A percentile compares a stretch with the other conserved stretches of the same genome.
Conservation (phyloP, 2,888 invertebrate genomes). For the Tinea pellionella region DNA sequence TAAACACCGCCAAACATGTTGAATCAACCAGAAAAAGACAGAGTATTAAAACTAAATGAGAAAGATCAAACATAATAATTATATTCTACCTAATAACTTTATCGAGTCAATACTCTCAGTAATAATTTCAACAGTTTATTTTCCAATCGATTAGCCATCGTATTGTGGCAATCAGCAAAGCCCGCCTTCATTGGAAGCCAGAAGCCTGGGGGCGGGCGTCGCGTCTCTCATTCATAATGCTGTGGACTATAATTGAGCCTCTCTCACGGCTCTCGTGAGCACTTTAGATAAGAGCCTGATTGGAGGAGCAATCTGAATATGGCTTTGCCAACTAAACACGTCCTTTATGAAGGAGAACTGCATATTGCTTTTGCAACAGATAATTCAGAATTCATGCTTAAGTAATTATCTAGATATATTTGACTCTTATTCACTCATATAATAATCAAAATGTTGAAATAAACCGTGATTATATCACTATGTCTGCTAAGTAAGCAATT, state of each 20-base stretch:
- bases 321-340: slow-evolving; percentile 6
- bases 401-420: background rate
- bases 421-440: no score
- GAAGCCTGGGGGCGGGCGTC: slow-evolving; percentile 3
- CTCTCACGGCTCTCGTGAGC: slow-evolving; percentile 13
- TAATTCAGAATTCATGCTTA: background rate
- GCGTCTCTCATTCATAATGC: slow-evolving; percentile 11
- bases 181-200: background rate
- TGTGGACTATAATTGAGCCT: slow-evolving; percentile 16
- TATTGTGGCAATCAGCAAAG: background rate
- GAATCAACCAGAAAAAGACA: no score
- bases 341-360: background rate
- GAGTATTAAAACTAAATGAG: no score
- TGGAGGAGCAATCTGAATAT: slow-evolving; percentile 13
- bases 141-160: background rate
- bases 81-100: background rate
- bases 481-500: no score
- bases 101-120: background rate
- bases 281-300: slow-evolving; percentile 16
- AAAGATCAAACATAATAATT: no score
- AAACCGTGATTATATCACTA: no score
- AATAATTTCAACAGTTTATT: background rate
- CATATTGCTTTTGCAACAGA: background rate
- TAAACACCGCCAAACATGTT: no score
- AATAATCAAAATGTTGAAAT: no score